Conservation (phyloP, 2,797 vertebrate genomes). For the Chrosomus eos region DNA sequence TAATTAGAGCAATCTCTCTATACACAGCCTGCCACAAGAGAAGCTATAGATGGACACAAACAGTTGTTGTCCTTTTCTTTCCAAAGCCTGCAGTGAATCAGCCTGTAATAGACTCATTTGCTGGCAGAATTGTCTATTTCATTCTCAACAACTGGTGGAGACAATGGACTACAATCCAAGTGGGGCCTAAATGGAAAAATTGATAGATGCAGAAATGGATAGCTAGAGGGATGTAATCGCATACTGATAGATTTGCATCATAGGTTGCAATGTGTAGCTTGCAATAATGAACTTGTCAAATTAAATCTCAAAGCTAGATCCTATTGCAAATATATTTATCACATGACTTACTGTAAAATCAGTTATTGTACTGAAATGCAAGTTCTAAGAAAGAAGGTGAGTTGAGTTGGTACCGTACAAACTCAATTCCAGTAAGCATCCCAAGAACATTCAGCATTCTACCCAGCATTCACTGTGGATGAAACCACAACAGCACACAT, state of each 20-base stretch:
- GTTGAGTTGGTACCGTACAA: not conserved
- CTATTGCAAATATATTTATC: conserved; percentile 5
- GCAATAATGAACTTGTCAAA: conserved; percentile 1
- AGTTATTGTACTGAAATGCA: conserved; percentile 13
- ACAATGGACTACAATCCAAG: not conserved
- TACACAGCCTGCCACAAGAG: conserved; percentile 42
- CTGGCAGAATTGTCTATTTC: not conserved
- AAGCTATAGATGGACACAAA: conserved; percentile 41
- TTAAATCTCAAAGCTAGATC: conserved; percentile 27
- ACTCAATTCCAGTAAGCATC: conserved; percentile 1
- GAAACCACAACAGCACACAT: not conserved
- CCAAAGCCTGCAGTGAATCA: conserved; percentile 19
- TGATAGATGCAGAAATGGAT: not conserved
- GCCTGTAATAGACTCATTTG: conserved; percentile 28
- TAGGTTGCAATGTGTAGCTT: not conserved
- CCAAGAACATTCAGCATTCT: conserved; percentile 24
- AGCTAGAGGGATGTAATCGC: conserved; percentile 31
- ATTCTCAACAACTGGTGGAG: not conserved
- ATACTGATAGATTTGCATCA: conserved; percentile 11
- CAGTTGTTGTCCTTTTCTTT: conserved; percentile 32
- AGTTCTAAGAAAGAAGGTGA: conserved; percentile 2
- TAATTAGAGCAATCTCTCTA: conserved; percentile 61
- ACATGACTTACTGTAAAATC: conserved; percentile 3
- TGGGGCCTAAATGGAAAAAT: conserved; percentile 7
- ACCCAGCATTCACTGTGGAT: conserved; percentile 5